phyloP scores from a whole-genome alignment of 2,797 vertebrate genomes.

The Distichodus sexfasciatus region DNA sequence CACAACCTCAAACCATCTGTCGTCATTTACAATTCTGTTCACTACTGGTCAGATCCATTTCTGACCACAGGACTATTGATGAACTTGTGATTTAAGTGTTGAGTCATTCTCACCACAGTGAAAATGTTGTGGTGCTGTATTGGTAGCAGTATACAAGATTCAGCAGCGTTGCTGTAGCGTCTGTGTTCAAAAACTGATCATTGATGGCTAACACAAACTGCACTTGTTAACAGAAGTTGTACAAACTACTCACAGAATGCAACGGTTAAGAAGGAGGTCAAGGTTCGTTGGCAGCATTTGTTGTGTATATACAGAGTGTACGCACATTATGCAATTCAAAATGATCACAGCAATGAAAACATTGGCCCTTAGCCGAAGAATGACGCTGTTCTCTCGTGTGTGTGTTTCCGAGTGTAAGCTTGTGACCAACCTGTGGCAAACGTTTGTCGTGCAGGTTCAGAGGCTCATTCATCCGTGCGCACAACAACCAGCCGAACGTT shows the following conservation, averaged over 20 bases:
- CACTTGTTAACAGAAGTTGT: background rate
- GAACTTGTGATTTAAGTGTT: too few species aligned
- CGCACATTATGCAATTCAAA: conserved; percentile 24
- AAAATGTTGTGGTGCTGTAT: too few species aligned
- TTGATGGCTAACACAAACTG: too few species aligned
- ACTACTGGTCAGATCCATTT: too few species aligned
- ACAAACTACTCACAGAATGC: background rate
- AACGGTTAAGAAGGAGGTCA: conserved; percentile 31
- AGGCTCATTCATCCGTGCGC: conserved; percentile 6
- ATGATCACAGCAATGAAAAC: background rate
- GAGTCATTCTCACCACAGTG: too few species aligned
- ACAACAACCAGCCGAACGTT: background rate
- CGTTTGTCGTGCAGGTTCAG: conserved; percentile 4
- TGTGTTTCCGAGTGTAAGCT: background rate
- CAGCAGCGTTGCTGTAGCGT: too few species aligned
- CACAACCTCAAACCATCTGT: too few species aligned
- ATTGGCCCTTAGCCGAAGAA: background rate
- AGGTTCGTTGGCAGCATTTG: conserved; percentile 31
- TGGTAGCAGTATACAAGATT: too few species aligned
- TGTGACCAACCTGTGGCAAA: background rate
- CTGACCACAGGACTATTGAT: too few species aligned
- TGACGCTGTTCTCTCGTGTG: background rate
- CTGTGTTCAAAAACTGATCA: too few species aligned
- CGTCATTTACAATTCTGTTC: too few species aligned
- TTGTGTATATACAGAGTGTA: conserved; percentile 31